These are phyloP conservation scores for Bombycilla garrulus DNA, from an alignment of 2,113 vertebrate species.

Conservation along the genomic window DNA sequence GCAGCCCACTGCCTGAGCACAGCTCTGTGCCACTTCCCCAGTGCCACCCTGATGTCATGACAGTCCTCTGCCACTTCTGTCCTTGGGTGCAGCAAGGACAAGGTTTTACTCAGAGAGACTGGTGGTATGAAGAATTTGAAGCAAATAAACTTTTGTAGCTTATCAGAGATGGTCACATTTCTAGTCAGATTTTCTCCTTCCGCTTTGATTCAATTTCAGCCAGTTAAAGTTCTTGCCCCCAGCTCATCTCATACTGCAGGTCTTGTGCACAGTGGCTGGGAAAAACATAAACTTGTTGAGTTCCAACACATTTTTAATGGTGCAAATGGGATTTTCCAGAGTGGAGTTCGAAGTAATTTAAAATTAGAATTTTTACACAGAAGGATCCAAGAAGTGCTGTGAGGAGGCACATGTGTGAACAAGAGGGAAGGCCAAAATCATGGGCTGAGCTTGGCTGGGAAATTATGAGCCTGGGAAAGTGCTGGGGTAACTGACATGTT, in stretches of 20 bases:
- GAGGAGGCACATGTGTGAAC: not conserved
- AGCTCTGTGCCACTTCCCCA: not conserved
- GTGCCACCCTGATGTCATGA: accelerated
- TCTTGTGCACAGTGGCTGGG: not conserved
- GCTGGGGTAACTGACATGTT: not conserved
- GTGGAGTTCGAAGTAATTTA: not conserved
- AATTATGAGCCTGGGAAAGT: not conserved
- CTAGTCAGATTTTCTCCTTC: not conserved
- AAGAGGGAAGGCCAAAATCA: not conserved
- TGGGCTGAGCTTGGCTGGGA: not conserved
- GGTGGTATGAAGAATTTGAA: not conserved
- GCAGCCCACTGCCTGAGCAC: not conserved
- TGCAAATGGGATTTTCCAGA: not conserved
- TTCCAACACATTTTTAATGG: not conserved
- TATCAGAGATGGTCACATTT: not conserved
- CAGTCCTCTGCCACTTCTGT: not conserved
- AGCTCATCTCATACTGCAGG: not conserved
- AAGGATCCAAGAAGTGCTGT: not conserved
- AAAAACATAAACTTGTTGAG: not conserved
- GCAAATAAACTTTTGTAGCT: not conserved
- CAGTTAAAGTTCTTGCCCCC: not conserved
- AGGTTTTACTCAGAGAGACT: not conserved
- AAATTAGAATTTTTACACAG: not conserved
- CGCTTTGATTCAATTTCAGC: not conserved
- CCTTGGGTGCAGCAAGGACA: not conserved